A percentile compares a stretch with the other conserved stretches of the same genome.
Conservation (phyloP, 2,113 vertebrate species). For the Meleagris gallopavo region DNA sequence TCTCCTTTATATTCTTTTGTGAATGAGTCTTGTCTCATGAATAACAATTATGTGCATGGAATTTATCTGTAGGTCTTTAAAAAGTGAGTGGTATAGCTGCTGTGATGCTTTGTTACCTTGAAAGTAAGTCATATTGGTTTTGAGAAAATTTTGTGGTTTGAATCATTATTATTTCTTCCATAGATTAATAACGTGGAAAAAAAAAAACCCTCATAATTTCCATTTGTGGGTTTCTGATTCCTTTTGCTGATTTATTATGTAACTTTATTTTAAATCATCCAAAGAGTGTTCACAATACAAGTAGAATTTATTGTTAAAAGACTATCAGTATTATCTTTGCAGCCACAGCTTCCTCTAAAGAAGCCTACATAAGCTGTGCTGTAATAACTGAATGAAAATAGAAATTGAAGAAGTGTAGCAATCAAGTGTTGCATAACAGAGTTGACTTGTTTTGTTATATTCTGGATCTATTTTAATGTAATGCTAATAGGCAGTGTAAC, state of each 20-base stretch:
- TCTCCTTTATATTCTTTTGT: not conserved
- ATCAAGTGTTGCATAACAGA: not conserved
- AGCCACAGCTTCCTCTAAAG: not conserved
- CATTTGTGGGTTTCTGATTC: not conserved
- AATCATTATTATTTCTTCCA: not conserved
- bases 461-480: not conserved
- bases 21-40: not conserved
- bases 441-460: not conserved
- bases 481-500: not conserved
- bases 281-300: not conserved
- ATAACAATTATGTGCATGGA: not conserved
- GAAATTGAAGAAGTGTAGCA: not conserved
- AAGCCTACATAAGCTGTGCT: not conserved
- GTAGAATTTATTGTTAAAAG: not conserved
- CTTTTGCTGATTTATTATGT: not conserved
- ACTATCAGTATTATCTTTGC: not conserved
- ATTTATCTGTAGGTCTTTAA: not conserved
- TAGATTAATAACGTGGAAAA: not conserved
- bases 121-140: not conserved
- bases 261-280: not conserved
- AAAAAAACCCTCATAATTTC: not conserved
- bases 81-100: not conserved
- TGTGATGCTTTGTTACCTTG: not conserved
- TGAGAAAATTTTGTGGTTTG: not conserved
- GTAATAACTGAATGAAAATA: not conserved